Conservation (phyloP, 2,888 invertebrate genomes). For the Tenodera sinensis region DNA sequence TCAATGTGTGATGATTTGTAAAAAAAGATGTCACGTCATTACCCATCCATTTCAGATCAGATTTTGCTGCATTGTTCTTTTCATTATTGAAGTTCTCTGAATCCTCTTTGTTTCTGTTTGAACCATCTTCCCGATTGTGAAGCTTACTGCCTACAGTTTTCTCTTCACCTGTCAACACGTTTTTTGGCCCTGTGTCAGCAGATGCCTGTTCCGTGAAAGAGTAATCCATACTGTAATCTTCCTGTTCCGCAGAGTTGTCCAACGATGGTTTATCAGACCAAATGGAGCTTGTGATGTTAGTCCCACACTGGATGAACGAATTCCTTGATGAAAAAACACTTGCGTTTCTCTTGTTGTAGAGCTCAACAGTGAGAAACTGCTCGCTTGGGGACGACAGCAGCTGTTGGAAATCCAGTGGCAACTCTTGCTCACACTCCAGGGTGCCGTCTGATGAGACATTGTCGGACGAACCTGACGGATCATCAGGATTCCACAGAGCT, state of each 20-base stretch:
- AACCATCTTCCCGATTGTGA: too few relatives aligned
- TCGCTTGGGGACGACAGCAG: slow-evolving; percentile 57
- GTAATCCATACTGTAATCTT: not conserved
- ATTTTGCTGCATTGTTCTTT: too few relatives aligned
- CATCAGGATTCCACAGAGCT: slow-evolving; percentile 57
- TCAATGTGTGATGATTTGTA: too few relatives aligned
- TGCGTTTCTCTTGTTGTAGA: slow-evolving; percentile 35
- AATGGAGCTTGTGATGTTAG: slow-evolving; percentile 53
- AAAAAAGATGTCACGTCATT: too few relatives aligned
- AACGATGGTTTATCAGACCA: slow-evolving; percentile 43
- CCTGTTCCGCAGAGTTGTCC: not conserved
- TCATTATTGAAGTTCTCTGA: too few relatives aligned
- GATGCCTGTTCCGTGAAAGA: too few relatives aligned
- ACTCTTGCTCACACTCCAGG: slow-evolving; percentile 48
- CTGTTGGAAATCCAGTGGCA: slow-evolving; percentile 59
- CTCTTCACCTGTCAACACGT: too few relatives aligned
- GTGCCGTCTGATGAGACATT: slow-evolving; percentile 38
- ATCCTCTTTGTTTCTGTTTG: too few relatives aligned
- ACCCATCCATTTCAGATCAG: too few relatives aligned
- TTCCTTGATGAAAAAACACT: slow-evolving; percentile 19
- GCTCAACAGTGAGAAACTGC: slow-evolving; percentile 41
- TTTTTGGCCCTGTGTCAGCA: not conserved
- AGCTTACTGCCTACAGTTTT: too few relatives aligned
- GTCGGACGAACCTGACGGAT: slow-evolving; percentile 4
- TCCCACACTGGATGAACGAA: slow-evolving; percentile 47